Conservation (phyloP, 2,113 vertebrate genomes). For the Tympanuchus pallidicinctus region DNA sequence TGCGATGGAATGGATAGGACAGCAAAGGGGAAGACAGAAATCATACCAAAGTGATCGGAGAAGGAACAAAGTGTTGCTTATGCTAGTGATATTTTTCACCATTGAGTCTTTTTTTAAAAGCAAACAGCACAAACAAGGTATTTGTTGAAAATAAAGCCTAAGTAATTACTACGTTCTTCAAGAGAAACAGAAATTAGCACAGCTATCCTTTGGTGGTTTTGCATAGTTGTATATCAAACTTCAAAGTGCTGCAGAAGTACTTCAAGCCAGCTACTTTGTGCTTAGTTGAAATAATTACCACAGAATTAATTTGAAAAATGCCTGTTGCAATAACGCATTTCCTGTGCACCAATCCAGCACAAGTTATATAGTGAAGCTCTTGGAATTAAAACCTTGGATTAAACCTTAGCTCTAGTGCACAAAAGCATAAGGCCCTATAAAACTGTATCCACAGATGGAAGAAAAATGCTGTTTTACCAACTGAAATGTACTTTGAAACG, state of each 20-base stretch:
- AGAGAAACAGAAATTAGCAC: not conserved
- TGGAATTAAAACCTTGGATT: not conserved
- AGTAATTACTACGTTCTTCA: not conserved
- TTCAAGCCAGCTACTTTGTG: not conserved
- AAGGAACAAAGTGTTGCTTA: not conserved
- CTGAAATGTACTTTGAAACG: not conserved
- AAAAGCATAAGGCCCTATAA: not conserved
- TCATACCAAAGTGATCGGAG: not conserved
- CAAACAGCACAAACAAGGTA: not conserved
- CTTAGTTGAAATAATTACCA: not conserved
- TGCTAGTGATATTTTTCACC: not conserved
- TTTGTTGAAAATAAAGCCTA: not conserved
- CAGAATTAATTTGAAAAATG: not conserved
- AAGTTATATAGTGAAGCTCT: not conserved
- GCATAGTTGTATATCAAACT: not conserved
- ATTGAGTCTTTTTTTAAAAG: not conserved
- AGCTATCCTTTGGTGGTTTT: not conserved
- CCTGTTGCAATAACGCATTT: not conserved
- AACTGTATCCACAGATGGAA: not conserved
- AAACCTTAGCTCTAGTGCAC: not conserved
- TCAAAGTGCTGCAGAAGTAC: not conserved
- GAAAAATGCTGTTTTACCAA: not conserved
- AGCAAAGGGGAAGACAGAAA: constrained; percentile 2
- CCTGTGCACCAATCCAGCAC: not conserved
- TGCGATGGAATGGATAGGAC: not conserved